These are phyloP conservation scores for Hyposoter dolosus DNA, from an alignment of 2,888 invertebrate species.

Conservation along the genomic window DNA sequence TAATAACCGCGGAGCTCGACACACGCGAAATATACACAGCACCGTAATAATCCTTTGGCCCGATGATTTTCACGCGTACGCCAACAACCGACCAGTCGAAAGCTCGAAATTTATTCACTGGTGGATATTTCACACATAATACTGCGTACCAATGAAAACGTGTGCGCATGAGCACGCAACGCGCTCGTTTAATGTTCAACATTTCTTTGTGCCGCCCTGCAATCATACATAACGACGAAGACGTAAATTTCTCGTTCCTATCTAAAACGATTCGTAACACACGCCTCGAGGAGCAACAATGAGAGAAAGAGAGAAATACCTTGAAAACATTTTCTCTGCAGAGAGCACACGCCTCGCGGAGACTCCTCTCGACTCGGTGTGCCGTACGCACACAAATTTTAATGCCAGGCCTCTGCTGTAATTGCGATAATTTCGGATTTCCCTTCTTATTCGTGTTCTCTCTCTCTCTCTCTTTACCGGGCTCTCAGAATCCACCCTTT, in stretches of 20 bases:
- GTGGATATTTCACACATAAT: constrained; percentile 11
- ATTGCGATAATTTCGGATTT: constrained; percentile 77
- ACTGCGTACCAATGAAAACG: not conserved
- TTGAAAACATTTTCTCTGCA: constrained; percentile 32
- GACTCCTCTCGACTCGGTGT: constrained; percentile 47
- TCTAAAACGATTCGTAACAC: constrained; percentile 63
- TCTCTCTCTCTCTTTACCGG: not conserved
- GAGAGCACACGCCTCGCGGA: constrained; percentile 31
- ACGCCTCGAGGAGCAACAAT: constrained; percentile 13
- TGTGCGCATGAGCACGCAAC: not conserved
- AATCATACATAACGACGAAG: constrained; percentile 57
- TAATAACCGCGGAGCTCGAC: constrained; percentile 36
- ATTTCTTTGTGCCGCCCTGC: constrained; percentile 62
- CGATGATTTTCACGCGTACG: constrained; percentile 65
- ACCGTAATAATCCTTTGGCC: constrained; percentile 65
- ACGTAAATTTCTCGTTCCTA: constrained; percentile 57
- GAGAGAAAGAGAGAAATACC: constrained; percentile 46
- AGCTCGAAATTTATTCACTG: constrained; percentile 60
- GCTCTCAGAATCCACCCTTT: constrained; percentile 38
- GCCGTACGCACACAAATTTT: constrained; percentile 64
- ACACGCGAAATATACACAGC: constrained; percentile 46
- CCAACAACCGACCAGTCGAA: constrained; percentile 40
- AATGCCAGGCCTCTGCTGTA: constrained; percentile 72
- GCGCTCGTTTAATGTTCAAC: constrained; percentile 61
- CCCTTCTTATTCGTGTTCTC: constrained; percentile 59